A percentile compares a stretch with the other conserved stretches of the same genome.
These are phyloP conservation scores for Phthorimaea operculella DNA, from an alignment of 1,140 invertebrate species.

Conservation along the genomic window DNA sequence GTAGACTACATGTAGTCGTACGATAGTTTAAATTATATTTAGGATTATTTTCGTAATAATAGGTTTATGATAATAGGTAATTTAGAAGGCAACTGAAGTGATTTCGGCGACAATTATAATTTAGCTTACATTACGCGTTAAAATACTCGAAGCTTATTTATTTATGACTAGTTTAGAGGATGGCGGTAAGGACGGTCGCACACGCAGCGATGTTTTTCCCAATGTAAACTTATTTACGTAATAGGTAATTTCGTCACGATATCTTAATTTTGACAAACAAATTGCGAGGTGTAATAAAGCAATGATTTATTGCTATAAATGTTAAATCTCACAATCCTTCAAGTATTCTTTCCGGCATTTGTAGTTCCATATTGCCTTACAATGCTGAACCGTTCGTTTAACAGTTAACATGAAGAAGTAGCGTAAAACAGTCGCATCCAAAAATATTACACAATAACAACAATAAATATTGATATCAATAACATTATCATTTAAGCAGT, in stretches of 20 bases:
- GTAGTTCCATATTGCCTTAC: neutral
- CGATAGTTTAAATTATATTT: slow-evolving; percentile 17
- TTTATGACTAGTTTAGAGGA: slow-evolving; percentile 66
- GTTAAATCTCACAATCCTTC: slow-evolving; percentile 5
- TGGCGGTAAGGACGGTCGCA: slow-evolving; percentile 66
- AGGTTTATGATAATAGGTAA: no score
- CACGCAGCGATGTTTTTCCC: slow-evolving; percentile 52
- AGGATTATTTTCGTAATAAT: neutral
- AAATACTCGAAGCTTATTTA: slow-evolving; percentile 50
- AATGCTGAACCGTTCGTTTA: slow-evolving; percentile 34
- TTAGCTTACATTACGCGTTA: slow-evolving; percentile 30
- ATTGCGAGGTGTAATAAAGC: slow-evolving; percentile 53
- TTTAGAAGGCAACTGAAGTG: neutral
- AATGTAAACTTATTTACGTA: slow-evolving; percentile 53
- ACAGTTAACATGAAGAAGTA: slow-evolving; percentile 50
- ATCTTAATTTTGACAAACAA: slow-evolving; percentile 56
- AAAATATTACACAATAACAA: slow-evolving; percentile 64
- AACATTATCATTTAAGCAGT: slow-evolving; percentile 62
- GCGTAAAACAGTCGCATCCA: slow-evolving; percentile 62
- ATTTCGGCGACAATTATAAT: neutral
- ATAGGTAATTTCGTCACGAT: slow-evolving; percentile 47
- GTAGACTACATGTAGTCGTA: slow-evolving; percentile 28
- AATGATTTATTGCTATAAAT: slow-evolving; percentile 27
- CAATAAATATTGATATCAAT: slow-evolving; percentile 58
- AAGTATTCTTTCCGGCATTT: no score